Evolutionary conservation across 2,888 invertebrate genomes (phyloP).

Genomic region (Plagodis dolabraria): DNA sequence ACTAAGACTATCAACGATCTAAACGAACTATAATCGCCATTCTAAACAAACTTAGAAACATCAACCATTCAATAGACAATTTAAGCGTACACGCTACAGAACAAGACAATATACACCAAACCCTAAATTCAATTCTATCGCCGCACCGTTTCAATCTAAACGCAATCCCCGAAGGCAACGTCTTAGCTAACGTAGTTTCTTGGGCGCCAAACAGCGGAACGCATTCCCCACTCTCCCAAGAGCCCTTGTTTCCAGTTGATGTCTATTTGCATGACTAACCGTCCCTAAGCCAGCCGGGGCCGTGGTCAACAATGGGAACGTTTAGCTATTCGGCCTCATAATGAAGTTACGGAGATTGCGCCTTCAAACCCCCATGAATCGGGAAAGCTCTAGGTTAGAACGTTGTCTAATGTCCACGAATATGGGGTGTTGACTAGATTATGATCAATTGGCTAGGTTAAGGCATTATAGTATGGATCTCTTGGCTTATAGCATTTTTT

Average conservation of each 20-base stretch:
- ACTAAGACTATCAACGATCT: no score
- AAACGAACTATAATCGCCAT: no score
- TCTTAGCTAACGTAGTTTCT: slow-evolving; percentile 42
- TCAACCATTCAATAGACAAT: slow-evolving; percentile 6
- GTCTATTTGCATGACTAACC: slow-evolving; percentile 79
- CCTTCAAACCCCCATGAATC: slow-evolving; percentile 60
- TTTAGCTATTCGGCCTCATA: slow-evolving; percentile 79
- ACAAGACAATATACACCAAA: slow-evolving; percentile 24
- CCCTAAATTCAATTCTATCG: slow-evolving; percentile 30
- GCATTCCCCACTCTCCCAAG: slow-evolving; percentile 50
- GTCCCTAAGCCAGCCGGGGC: slow-evolving; percentile 55
- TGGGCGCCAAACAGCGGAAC: slow-evolving; percentile 44
- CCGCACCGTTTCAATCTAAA: slow-evolving; percentile 32
- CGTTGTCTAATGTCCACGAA: slow-evolving; percentile 14
- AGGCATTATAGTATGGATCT: no score
- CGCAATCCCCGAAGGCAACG: slow-evolving; percentile 30
- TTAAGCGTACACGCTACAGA: slow-evolving; percentile 13
- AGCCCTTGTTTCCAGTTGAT: slow-evolving; percentile 62
- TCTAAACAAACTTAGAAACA: not conserved
- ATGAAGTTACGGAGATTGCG: slow-evolving; percentile 82
- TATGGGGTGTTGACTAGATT: slow-evolving; percentile 10
- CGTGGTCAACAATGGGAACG: slow-evolving; percentile 77
- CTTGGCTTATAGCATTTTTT: no score
- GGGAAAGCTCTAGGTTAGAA: slow-evolving; percentile 15
- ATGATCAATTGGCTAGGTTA: not conserved